Evolutionary conservation across 1,140 invertebrate genomes (phyloP).

Genomic region (Arctopsyche grandis): DNA sequence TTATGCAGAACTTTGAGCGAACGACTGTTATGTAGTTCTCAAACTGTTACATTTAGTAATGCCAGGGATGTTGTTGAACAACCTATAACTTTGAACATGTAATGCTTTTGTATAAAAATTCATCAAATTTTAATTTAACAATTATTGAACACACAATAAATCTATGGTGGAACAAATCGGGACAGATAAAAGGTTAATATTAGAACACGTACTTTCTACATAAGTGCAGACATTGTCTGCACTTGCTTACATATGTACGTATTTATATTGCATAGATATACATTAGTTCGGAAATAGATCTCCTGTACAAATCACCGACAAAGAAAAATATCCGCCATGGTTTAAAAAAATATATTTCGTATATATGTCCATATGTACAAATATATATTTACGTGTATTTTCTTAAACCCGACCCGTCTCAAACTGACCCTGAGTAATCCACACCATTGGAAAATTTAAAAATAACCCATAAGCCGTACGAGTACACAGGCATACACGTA

Average conservation of each 20-base stretch:
- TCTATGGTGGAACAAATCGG: no score
- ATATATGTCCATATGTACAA: background rate
- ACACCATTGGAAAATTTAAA: conserved; percentile 4
- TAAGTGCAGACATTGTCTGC: background rate
- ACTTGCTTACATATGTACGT: no score
- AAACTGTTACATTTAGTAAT: background rate
- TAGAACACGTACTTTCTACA: background rate
- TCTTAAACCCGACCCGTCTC: background rate
- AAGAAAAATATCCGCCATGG: background rate
- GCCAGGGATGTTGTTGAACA: no score
- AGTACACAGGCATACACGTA: no score
- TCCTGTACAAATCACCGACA: background rate
- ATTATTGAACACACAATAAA: no score
- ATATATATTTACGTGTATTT: background rate
- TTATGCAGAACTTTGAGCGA: conserved; percentile 26
- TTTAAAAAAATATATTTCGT: no score
- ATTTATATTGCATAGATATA: background rate
- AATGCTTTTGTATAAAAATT: no score
- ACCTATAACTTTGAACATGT: no score
- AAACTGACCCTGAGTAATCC: conserved; percentile 1
- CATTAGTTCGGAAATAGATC: background rate
- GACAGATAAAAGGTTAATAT: background rate
- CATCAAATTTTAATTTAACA: no score
- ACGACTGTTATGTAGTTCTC: background rate
- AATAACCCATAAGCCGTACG: background rate